Evolutionary conservation across 30 jellyfish, hydroid and myxozoan species (phyloP).

Genomic region (Pseudorhiza aurosa): DNA sequence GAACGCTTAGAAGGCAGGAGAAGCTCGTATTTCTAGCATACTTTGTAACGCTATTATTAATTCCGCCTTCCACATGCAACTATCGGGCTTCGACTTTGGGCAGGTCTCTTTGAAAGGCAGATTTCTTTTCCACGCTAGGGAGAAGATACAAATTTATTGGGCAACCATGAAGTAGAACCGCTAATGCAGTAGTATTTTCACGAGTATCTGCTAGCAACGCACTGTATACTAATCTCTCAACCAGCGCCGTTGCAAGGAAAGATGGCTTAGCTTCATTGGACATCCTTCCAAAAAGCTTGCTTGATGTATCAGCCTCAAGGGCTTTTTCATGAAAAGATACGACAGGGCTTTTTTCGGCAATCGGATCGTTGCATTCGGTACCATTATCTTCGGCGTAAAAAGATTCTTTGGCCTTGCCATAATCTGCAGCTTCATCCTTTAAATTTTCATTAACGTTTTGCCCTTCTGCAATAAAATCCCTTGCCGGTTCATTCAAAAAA

Average conservation of each 20-base stretch:
- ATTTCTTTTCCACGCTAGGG: slow-evolving; percentile 43
- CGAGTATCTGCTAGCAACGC: slow-evolving; percentile 72
- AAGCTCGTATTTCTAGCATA: too few relatives aligned
- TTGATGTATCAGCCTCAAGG: background rate
- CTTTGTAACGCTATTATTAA: too few relatives aligned
- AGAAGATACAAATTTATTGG: slow-evolving; percentile 63
- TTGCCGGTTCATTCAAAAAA: background rate
- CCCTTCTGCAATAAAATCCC: background rate
- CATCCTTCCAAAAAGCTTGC: background rate
- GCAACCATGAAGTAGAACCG: slow-evolving; percentile 59
- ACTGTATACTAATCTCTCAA: slow-evolving; percentile 46
- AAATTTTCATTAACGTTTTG: background rate
- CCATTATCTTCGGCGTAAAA: too few relatives aligned
- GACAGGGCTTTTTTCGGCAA: background rate
- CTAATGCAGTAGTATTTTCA: slow-evolving; percentile 66
- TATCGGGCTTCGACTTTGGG: too few relatives aligned
- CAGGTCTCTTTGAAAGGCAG: slow-evolving; percentile 11
- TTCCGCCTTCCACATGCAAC: too few relatives aligned
- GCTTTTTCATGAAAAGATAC: background rate
- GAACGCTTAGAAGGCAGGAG: too few relatives aligned
- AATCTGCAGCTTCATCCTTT: background rate
- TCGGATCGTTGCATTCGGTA: background rate
- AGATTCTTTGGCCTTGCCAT: background rate
- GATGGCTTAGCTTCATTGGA: slow-evolving; percentile 53
- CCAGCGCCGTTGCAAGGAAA: slow-evolving; percentile 58